These are phyloP conservation scores for Esox niger DNA, from an alignment of 2,113 vertebrate species.

Conservation along the genomic window DNA sequence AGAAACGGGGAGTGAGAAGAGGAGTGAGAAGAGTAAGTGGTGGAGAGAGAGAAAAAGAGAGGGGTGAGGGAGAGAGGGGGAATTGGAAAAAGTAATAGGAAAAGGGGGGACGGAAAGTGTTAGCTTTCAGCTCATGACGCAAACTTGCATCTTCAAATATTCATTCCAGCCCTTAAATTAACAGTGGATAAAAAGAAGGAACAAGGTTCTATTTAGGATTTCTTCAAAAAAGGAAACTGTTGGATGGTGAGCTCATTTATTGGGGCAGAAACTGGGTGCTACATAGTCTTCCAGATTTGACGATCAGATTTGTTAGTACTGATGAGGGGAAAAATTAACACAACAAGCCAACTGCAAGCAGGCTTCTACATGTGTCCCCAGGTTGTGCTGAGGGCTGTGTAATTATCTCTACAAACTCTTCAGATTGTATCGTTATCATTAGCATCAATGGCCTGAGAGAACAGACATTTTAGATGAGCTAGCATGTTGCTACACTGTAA, in stretches of 20 bases:
- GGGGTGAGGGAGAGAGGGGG: background rate
- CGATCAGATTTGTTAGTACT: too few relatives aligned
- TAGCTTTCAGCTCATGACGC: background rate
- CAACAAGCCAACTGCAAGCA: too few relatives aligned
- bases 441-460: constrained; percentile 18
- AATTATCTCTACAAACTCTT: constrained; percentile 14
- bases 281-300: too few relatives aligned
- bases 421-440: constrained; percentile 9
- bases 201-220: constrained; percentile 3
- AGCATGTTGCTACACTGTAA: background rate
- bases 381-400: background rate
- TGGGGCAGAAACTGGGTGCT: background rate
- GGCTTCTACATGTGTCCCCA: background rate
- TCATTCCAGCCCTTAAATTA: constrained; percentile 10
- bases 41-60: background rate
- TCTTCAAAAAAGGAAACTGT: constrained; percentile 1
- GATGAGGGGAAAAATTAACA: background rate
- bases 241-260: constrained; percentile 1
- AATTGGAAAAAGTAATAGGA: background rate
- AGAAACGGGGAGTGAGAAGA: background rate
- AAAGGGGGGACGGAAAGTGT: background rate
- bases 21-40: background rate
- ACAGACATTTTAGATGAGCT: constrained; percentile 16
- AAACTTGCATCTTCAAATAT: constrained; percentile 23
- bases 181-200: constrained; percentile 14